phyloP scores from a whole-genome alignment of 1,140 invertebrate species.

The Drosophila nikananu region DNA sequence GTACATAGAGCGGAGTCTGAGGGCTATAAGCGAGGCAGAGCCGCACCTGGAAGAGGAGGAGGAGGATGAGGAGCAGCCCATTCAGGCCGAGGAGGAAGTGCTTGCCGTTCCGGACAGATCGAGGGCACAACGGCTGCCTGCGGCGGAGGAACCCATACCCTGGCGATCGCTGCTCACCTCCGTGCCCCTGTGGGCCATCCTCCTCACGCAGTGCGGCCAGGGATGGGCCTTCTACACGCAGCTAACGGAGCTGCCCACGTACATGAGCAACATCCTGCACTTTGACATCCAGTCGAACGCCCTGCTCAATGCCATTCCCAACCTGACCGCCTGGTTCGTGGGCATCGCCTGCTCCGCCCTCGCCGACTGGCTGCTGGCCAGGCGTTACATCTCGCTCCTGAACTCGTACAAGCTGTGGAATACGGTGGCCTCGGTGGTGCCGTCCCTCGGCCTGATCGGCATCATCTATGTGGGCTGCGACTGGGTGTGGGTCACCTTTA shows the following conservation, averaged over 20 bases:
- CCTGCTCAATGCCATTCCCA: constrained; percentile 92
- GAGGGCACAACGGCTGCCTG: neutral
- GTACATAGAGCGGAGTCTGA: constrained; percentile 89
- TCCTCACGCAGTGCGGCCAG: constrained; percentile 95
- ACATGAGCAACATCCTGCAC: constrained; percentile 96
- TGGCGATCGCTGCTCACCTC: constrained; percentile 93
- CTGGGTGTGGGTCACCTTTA: constrained; percentile 89
- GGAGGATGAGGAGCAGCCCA: constrained; percentile 49
- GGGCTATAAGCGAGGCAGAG: constrained; percentile 4
- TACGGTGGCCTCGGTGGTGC: constrained; percentile 90
- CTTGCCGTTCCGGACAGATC: neutral
- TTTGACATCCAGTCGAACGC: constrained; percentile 95
- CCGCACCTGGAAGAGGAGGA: constrained; percentile 17
- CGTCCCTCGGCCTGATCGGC: constrained; percentile 90
- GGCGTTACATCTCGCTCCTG: constrained; percentile 88
- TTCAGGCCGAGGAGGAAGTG: constrained; percentile 4
- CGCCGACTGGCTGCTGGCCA: constrained; percentile 89
- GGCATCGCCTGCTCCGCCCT: constrained; percentile 90
- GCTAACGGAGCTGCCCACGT: constrained; percentile 96
- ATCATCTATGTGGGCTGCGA: constrained; percentile 92
- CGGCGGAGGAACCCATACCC: constrained; percentile 85
- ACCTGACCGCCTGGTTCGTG: constrained; percentile 89
- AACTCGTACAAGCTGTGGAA: constrained; percentile 92
- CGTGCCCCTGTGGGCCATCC: constrained; percentile 94
- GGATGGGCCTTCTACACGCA: constrained; percentile 98